These are phyloP conservation scores for Cataglyphis cursor DNA, from an alignment of 2,888 invertebrate genomes.

Conservation along the genomic window DNA sequence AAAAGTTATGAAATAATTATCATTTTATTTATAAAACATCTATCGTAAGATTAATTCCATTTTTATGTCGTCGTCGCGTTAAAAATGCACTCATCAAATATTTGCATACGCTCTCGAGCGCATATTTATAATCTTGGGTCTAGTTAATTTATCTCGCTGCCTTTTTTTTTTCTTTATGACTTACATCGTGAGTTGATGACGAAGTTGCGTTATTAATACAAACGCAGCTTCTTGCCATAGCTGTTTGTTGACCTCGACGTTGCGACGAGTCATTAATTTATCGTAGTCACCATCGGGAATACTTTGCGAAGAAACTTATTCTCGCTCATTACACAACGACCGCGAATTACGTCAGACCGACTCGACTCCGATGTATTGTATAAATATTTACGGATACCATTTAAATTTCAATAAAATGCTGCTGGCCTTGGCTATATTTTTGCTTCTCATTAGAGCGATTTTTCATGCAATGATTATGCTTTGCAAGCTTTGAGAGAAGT, in stretches of 20 bases:
- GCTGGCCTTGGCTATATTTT: constrained; percentile 10
- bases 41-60: background rate
- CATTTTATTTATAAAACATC: background rate
- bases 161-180: background rate
- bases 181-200: background rate
- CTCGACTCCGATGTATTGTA: background rate
- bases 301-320: constrained; percentile 36
- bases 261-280: constrained; percentile 45
- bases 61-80: background rate
- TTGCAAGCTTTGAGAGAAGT: background rate
- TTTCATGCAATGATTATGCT: background rate
- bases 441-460: background rate
- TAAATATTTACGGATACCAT: constrained; percentile 41
- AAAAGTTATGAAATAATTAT: background rate
- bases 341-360: constrained; percentile 42
- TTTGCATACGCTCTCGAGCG: background rate
- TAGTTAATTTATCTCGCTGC: constrained; percentile 10
- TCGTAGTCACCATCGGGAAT: constrained; percentile 34
- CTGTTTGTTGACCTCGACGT: constrained; percentile 53
- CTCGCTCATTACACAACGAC: constrained; percentile 36
- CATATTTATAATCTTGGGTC: background rate
- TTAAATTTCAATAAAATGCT: constrained; percentile 43
- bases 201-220: constrained; percentile 35
- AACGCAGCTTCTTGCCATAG: background rate
- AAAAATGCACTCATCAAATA: constrained; percentile 3